A percentile compares a stretch with the other conserved stretches of the same genome.
These are phyloP conservation scores for Drosophila hamatofila DNA, from an alignment of 2,888 invertebrate species.

Conservation along the genomic window DNA sequence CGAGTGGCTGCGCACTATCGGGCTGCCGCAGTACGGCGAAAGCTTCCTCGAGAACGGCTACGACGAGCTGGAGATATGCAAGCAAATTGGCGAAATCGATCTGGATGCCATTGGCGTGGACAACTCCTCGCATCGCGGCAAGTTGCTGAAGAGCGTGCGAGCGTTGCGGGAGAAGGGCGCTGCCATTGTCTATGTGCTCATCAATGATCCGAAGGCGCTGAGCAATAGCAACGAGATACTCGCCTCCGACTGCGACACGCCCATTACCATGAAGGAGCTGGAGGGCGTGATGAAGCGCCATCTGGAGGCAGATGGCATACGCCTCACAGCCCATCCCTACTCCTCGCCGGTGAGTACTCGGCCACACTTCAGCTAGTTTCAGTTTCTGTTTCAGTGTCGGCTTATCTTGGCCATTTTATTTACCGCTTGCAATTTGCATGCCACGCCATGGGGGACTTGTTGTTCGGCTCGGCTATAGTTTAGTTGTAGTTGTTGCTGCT, in stretches of 20 bases:
- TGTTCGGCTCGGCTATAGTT: constrained; percentile 3
- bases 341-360: constrained; percentile 93
- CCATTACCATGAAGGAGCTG: constrained; percentile 86
- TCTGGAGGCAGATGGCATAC: constrained; percentile 93
- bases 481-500: constrained; percentile 5
- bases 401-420: constrained; percentile 74
- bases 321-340: constrained; percentile 94
- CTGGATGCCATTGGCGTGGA: constrained; percentile 97
- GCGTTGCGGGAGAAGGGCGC: constrained; percentile 95
- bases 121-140: constrained; percentile 92
- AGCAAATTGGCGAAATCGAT: constrained; percentile 97
- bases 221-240: constrained; percentile 86
- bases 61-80: constrained; percentile 98
- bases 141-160: constrained; percentile 93
- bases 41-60: constrained; percentile 98
- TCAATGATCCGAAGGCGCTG: constrained; percentile 90
- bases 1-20: constrained; percentile 96
- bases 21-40: constrained; percentile 95
- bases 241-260: constrained; percentile 84
- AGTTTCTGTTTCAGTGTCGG: constrained; percentile 23
- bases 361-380: constrained; percentile 2
- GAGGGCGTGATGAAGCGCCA: constrained; percentile 93
- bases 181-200: constrained; percentile 96
- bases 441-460: constrained; percentile 48
- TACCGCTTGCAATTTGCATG: constrained; percentile 73